A percentile compares a stretch with the other conserved stretches of the same genome.
phyloP scores from a whole-genome alignment of 1,140 invertebrate species.

The Varroa destructor region DNA sequence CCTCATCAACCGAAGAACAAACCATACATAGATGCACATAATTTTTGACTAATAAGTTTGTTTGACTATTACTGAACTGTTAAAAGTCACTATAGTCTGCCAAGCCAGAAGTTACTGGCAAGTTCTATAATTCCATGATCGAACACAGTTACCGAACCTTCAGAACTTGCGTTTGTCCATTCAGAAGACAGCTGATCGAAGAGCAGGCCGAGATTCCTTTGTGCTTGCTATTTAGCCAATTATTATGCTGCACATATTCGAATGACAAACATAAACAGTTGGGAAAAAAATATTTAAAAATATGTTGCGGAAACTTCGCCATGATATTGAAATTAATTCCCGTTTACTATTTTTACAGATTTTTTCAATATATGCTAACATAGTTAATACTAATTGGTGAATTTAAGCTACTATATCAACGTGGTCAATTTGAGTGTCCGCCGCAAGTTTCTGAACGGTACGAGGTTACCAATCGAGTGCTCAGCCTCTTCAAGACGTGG shows the following conservation, averaged over 20 bases:
- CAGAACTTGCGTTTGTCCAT: neutral
- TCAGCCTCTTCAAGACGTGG: conserved; percentile 10
- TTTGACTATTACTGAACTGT: neutral
- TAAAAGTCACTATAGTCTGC: neutral
- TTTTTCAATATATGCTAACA: neutral
- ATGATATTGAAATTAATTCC: neutral
- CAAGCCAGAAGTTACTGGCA: neutral
- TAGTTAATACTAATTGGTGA: neutral
- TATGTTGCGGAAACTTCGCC: neutral
- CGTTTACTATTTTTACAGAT: neutral
- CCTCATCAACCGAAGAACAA: no score
- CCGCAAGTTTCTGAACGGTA: neutral
- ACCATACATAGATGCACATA: no score
- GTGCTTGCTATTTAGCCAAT: no score
- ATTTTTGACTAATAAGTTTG: neutral
- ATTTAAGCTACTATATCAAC: conserved; percentile 24
- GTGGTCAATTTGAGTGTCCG: conserved; percentile 5
- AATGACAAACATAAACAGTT: neutral
- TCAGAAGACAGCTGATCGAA: neutral
- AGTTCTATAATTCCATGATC: no score
- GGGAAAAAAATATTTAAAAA: neutral
- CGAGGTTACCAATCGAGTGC: conserved; percentile 24
- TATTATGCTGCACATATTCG: neutral
- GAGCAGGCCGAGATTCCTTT: neutral
- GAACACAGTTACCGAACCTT: no score